Evolutionary conservation across 2,888 invertebrate species (phyloP).

Genomic region (Morinoia aosen): DNA sequence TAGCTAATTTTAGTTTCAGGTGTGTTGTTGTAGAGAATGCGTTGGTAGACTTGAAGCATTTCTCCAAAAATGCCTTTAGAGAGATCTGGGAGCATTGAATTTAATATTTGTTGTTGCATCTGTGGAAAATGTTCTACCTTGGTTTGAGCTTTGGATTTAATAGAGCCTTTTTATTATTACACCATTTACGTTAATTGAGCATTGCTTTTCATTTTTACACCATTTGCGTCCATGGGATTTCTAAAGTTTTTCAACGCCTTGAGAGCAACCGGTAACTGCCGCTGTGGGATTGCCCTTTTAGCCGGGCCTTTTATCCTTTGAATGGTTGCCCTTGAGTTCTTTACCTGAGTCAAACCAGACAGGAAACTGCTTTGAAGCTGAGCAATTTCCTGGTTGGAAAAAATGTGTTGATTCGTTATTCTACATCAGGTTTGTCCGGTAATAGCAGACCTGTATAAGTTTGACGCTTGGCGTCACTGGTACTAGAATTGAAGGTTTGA

Average conservation of each 20-base stretch:
- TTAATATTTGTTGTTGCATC: background rate
- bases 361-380: background rate
- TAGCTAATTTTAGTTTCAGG: background rate
- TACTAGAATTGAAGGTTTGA: background rate
- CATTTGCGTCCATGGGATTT: background rate
- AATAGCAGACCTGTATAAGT: background rate
- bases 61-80: background rate
- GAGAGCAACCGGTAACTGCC: background rate
- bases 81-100: background rate
- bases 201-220: background rate
- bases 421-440: background rate
- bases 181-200: background rate
- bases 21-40: background rate
- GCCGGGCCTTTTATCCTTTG: background rate
- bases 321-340: conserved; percentile 10
- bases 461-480: background rate
- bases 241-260: background rate
- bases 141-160: background rate
- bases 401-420: conserved; percentile 1
- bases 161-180: background rate
- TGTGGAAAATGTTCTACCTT: background rate
- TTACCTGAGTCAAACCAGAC: background rate
- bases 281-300: background rate
- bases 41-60: background rate
- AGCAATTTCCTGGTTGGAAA: conserved; percentile 5